Conservation (phyloP, 2,888 invertebrate genomes). For the Nymphalis urticae region DNA sequence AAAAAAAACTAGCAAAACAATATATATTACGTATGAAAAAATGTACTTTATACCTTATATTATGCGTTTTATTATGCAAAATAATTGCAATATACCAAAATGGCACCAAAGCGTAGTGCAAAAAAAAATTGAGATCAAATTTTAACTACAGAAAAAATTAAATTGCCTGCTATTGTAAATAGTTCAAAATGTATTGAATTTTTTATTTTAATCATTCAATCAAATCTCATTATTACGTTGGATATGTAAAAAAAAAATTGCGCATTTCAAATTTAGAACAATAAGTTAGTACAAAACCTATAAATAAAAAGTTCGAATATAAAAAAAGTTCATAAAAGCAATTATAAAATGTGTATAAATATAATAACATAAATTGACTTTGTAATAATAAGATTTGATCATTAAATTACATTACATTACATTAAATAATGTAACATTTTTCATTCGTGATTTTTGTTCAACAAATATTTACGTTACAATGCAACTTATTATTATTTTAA, state of each 20-base stretch:
- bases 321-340: slow-evolving; percentile 21
- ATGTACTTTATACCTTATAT: slow-evolving; percentile 48
- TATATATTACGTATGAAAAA: slow-evolving; percentile 43
- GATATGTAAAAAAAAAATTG: slow-evolving; percentile 10
- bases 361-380: slow-evolving; percentile 13
- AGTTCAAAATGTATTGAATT: slow-evolving; percentile 61
- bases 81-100: slow-evolving; percentile 50
- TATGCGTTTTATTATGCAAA: slow-evolving; percentile 74
- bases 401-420: slow-evolving; percentile 35
- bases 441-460: slow-evolving; percentile 65
- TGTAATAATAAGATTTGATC: slow-evolving; percentile 48
- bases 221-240: slow-evolving; percentile 46
- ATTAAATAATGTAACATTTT: slow-evolving; percentile 34
- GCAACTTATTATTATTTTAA: slow-evolving; percentile 58
- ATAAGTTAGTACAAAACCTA: slow-evolving; percentile 16
- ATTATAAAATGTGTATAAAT: background rate
- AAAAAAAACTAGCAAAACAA: slow-evolving; percentile 40
- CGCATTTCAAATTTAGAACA: slow-evolving; percentile 10
- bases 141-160: slow-evolving; percentile 49
- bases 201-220: slow-evolving; percentile 44
- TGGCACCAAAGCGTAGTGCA: slow-evolving; percentile 72
- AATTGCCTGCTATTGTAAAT: slow-evolving; percentile 72
- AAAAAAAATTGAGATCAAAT: slow-evolving; percentile 73
- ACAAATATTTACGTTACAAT: slow-evolving; percentile 46
- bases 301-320: slow-evolving; percentile 18